Evolutionary conservation across 1,140 invertebrate species (phyloP).

Genomic region (Oncopodura yosiiana): DNA sequence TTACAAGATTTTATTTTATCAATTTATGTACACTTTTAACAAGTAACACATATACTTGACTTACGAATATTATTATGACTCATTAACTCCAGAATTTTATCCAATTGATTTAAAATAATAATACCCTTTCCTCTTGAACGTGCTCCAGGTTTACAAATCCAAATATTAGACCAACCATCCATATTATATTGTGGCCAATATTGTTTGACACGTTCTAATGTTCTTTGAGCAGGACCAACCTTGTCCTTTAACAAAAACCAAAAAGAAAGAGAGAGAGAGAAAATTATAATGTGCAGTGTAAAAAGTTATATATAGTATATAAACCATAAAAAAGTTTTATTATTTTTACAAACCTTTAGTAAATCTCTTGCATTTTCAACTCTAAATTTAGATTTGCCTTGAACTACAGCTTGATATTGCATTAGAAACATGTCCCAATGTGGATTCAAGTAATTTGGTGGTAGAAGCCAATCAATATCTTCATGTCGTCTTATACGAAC

Average conservation of each 20-base stretch:
- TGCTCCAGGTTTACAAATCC: constrained; percentile 92
- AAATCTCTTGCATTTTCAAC: too few relatives aligned
- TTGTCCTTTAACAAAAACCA: constrained; percentile 40
- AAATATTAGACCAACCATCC: constrained; percentile 67
- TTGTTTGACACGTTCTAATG: constrained; percentile 50
- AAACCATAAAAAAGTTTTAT: too few relatives aligned
- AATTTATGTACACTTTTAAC: background rate
- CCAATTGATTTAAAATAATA: constrained; percentile 70
- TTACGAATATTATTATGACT: constrained; percentile 49
- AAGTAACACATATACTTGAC: constrained; percentile 40
- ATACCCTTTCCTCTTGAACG: constrained; percentile 86
- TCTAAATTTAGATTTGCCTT: too few relatives aligned
- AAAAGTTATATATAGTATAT: too few relatives aligned
- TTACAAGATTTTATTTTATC: constrained; percentile 26
- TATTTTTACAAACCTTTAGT: too few relatives aligned
- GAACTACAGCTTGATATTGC: constrained; percentile 33
- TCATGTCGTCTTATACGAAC: constrained; percentile 64
- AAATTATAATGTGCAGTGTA: too few relatives aligned
- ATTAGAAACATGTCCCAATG: constrained; percentile 36
- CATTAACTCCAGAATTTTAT: constrained; percentile 65
- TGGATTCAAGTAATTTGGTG: constrained; percentile 22
- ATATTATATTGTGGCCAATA: constrained; percentile 71
- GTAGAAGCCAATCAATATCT: constrained; percentile 58
- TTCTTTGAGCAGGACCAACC: constrained; percentile 42
- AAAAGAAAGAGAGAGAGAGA: too few relatives aligned